These are phyloP conservation scores for Ictalurus punctatus DNA, from an alignment of 2,113 vertebrate genomes.

Conservation along the genomic window DNA sequence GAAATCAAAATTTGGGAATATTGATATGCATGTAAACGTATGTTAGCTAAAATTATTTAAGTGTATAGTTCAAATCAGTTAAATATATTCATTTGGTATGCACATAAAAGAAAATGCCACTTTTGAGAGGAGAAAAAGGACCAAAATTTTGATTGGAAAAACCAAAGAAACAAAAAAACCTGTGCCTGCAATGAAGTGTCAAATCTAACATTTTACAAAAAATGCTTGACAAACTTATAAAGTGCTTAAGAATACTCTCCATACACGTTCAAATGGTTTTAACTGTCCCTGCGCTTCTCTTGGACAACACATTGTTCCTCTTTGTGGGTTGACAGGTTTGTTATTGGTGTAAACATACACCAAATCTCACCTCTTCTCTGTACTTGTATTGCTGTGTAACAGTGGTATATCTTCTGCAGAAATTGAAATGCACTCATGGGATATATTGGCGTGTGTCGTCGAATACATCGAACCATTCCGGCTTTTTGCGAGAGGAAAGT, in stretches of 20 bases:
- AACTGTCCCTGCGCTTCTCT: neutral
- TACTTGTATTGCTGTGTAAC: neutral
- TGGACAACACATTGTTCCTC: too few relatives aligned
- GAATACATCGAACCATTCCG: slow-evolving; percentile 37
- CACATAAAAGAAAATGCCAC: too few relatives aligned
- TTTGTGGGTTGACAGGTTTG: neutral
- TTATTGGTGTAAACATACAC: neutral
- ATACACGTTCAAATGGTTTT: neutral
- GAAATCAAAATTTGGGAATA: too few relatives aligned
- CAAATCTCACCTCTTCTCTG: neutral
- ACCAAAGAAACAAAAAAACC: neutral
- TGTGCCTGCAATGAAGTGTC: neutral
- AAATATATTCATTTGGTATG: neutral
- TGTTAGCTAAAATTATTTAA: too few relatives aligned
- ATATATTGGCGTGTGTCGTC: neutral
- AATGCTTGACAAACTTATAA: neutral
- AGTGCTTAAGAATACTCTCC: neutral
- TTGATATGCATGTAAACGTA: too few relatives aligned
- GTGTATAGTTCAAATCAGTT: neutral
- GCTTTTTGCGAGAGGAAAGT: neutral
- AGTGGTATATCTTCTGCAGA: neutral
- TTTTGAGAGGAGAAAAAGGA: too few relatives aligned
- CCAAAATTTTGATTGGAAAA: neutral
- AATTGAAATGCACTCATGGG: slow-evolving; percentile 20
- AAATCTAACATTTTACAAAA: neutral